These are phyloP conservation scores for Drosophila ironensis DNA, from an alignment of 1,140 invertebrate genomes.

Conservation along the genomic window DNA sequence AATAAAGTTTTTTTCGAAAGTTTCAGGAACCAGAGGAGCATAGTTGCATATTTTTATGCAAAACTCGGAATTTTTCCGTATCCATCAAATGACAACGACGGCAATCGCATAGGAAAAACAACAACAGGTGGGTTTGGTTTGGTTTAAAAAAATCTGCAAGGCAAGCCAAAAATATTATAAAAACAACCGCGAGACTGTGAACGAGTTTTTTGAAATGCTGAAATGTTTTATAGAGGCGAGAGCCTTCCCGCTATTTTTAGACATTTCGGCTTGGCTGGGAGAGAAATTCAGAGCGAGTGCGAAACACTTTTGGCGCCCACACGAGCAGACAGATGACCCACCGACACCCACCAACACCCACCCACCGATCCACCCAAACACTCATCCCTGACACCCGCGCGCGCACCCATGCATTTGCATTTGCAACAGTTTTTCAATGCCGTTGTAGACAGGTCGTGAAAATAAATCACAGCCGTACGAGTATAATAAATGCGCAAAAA, in stretches of 20 bases:
- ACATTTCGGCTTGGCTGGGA: slow-evolving; percentile 25
- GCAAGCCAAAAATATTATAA: too few species aligned
- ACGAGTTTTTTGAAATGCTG: slow-evolving; percentile 29
- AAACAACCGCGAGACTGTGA: background rate
- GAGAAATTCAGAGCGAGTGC: slow-evolving; percentile 2
- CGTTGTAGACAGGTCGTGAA: slow-evolving; percentile 7
- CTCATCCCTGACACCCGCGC: slow-evolving; percentile 3
- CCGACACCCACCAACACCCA: slow-evolving; percentile 5
- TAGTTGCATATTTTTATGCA: too few species aligned
- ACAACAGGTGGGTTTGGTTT: slow-evolving; percentile 60
- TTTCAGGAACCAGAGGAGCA: too few species aligned
- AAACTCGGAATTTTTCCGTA: too few species aligned
- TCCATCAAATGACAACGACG: slow-evolving; percentile 9
- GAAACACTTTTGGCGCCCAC: slow-evolving; percentile 71
- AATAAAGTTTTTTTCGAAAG: too few species aligned
- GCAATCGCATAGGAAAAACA: slow-evolving; percentile 16
- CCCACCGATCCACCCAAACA: slow-evolving; percentile 1
- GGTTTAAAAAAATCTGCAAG: background rate
- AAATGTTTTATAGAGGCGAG: slow-evolving; percentile 15
- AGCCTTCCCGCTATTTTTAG: slow-evolving; percentile 49
- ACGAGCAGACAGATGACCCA: slow-evolving; percentile 21
- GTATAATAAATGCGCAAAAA: background rate
- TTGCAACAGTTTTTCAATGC: slow-evolving; percentile 35
- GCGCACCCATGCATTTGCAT: slow-evolving; percentile 18
- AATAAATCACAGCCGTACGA: slow-evolving; percentile 10